Conservation (phyloP, 2,797 vertebrate species). For the Melanogrammus aeglefinus region DNA sequence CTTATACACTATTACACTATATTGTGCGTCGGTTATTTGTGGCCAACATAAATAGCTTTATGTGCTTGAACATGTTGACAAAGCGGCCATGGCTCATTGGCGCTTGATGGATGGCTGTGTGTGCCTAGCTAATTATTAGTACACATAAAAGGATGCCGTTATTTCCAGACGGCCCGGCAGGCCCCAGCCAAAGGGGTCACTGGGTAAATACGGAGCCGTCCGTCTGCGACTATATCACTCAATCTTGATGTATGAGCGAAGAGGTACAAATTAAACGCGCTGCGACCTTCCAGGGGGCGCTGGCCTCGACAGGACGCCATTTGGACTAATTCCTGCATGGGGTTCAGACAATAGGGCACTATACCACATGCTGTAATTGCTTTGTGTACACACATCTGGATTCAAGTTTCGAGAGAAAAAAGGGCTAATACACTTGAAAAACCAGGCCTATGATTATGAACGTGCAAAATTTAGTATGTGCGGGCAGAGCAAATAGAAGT, state of each 20-base stretch:
- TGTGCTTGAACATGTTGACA: slow-evolving; percentile 71
- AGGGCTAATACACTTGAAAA: slow-evolving; percentile 63
- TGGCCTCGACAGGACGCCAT: slow-evolving; percentile 73
- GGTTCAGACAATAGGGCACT: slow-evolving; percentile 78
- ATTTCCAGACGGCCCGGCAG: slow-evolving; percentile 68
- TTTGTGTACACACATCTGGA: slow-evolving; percentile 81
- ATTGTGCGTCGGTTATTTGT: slow-evolving; percentile 63
- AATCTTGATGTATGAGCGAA: slow-evolving; percentile 82
- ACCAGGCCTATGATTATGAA: slow-evolving; percentile 51
- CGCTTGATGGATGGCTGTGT: slow-evolving; percentile 76
- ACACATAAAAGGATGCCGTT: slow-evolving; percentile 79
- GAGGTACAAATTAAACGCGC: slow-evolving; percentile 78
- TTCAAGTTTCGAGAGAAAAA: slow-evolving; percentile 59
- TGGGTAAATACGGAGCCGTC: slow-evolving; percentile 73
- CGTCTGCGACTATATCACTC: slow-evolving; percentile 76
- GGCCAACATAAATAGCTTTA: slow-evolving; percentile 72
- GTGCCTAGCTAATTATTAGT: slow-evolving; percentile 77
- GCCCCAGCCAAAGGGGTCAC: slow-evolving; percentile 69
- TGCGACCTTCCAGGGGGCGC: slow-evolving; percentile 70
- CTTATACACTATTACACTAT: slow-evolving; percentile 45
- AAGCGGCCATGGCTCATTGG: slow-evolving; percentile 70
- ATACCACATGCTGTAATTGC: slow-evolving; percentile 75
- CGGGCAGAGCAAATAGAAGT: slow-evolving; percentile 49
- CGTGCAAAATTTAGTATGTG: slow-evolving; percentile 58
- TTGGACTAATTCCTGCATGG: slow-evolving; percentile 72